Evolutionary conservation across 2,113 vertebrate genomes (phyloP), one percentile per base, ranked within the genome.

Genomic region (Pseudonaja textilis): DNA sequence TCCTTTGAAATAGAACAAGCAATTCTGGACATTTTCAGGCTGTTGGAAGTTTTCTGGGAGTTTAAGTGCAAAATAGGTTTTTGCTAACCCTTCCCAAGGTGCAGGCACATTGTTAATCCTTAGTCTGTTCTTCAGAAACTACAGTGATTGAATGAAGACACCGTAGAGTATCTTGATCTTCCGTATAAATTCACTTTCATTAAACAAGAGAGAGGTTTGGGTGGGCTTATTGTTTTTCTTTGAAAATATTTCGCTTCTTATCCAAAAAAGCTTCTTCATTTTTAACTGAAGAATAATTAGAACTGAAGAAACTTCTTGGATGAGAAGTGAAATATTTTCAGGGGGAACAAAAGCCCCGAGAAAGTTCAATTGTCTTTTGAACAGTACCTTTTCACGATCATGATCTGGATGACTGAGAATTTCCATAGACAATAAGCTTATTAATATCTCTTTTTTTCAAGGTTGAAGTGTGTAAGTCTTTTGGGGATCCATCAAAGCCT

Each of bases 401-500:
- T 69, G 64, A 69, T 11, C 14, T n/a, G 29, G 29, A 69, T 69
- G 61, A 69, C 61, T 69, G 61, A 69, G 61, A 69, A 69, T n/a
- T 4, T n/a, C 61, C 4, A n/a, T 16, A 69, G 64, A 34, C 5
- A 0, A 42, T 39, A 1, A 20, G 18, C 18, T 42, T 81, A 81
- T 81, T 10, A 22, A 42, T 81, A 22, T 4, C 20, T 87, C 9
- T 61, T 0, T 61, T 1, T 85, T 85, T 89, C 61, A 91, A 99
- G 99, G 99, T 99, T 95, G 99, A 99, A 94, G 95, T 98, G 89
- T 99, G 99, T 96, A 99, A 98, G 94, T 97, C 98, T 0, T 99
- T 99, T 95, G 99, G 99, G 87, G 99, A 99, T 96, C 98, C 99
- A 0, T 97, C 97, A 1, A 99, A 99, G 93, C 98, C 98, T 39